These are phyloP conservation scores for Sebastes nivosus DNA, from an alignment of 2,797 vertebrate species.

Conservation along the genomic window DNA sequence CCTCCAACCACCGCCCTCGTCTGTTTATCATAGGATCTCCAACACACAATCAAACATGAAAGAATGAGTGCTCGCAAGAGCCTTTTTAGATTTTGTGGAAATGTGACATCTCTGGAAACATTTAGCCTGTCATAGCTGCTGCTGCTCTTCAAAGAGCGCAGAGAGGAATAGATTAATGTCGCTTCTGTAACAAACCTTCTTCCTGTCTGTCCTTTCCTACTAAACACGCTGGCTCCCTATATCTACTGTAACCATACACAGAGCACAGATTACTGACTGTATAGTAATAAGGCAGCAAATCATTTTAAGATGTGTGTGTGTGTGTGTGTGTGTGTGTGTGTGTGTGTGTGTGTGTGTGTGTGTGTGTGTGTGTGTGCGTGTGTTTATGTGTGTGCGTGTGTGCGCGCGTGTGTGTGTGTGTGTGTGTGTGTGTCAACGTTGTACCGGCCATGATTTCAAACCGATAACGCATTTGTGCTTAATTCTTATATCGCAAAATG, in stretches of 20 bases:
- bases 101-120: slow-evolving; percentile 88
- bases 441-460: slow-evolving; percentile 32
- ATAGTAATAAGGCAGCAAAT: slow-evolving; percentile 64
- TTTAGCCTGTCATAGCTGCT: slow-evolving; percentile 85
- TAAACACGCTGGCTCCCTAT: slow-evolving; percentile 62
- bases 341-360: slow-evolving; percentile 2
- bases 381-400: slow-evolving; percentile 1
- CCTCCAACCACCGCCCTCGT: slow-evolving; percentile 75
- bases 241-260: slow-evolving; percentile 61
- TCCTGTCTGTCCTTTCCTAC: slow-evolving; percentile 75
- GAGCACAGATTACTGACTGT: slow-evolving; percentile 55
- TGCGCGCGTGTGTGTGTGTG: slow-evolving; percentile 9
- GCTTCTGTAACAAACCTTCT: slow-evolving; percentile 84
- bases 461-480: slow-evolving; percentile 42
- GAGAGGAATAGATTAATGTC: slow-evolving; percentile 85
- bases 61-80: slow-evolving; percentile 83
- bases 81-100: slow-evolving; percentile 86
- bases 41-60: slow-evolving; percentile 89
- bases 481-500: slow-evolving; percentile 28
- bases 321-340: slow-evolving; percentile 2
- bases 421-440: background rate
- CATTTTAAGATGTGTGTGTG: slow-evolving; percentile 63
- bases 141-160: slow-evolving; percentile 80
- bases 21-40: slow-evolving; percentile 88
- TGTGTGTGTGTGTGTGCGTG: background rate